A percentile compares a stretch with the other conserved stretches of the same genome.
These are phyloP conservation scores for Elephas maximus DNA, from an alignment of 2,113 vertebrate species.

Conservation along the genomic window DNA sequence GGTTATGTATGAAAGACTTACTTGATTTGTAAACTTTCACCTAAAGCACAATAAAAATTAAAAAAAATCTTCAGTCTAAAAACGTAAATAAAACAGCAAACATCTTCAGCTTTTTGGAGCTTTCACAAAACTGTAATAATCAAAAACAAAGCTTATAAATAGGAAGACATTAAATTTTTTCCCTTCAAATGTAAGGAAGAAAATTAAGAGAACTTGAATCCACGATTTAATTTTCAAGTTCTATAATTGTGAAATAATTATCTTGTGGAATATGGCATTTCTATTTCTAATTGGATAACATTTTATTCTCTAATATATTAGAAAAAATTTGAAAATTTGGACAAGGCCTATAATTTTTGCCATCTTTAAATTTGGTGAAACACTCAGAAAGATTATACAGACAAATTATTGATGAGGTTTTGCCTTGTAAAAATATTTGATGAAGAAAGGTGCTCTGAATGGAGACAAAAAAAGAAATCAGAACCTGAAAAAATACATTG, in stretches of 20 bases:
- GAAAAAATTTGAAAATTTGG: background rate
- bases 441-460: background rate
- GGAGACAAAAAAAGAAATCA: background rate
- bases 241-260: background rate
- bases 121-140: background rate
- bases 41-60: too few species aligned
- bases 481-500: background rate
- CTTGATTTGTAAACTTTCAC: too few species aligned
- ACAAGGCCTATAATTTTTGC: background rate
- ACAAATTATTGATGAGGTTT: background rate
- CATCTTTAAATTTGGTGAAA: constrained; percentile 18
- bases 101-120: background rate
- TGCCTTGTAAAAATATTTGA: background rate
- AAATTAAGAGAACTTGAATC: background rate
- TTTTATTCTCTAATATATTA: background rate
- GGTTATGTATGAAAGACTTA: too few species aligned
- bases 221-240: constrained; percentile 48
- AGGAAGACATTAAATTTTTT: constrained; percentile 44
- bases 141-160: background rate
- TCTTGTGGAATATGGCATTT: background rate
- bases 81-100: background rate
- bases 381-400: background rate
- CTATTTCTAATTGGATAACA: background rate
- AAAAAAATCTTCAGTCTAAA: background rate
- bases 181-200: background rate